Percentiles rank a stretch among this genome's conserved stretches.
Evolutionary conservation across 2,113 vertebrate species (phyloP).

Genomic region (Aphyosemion australe): DNA sequence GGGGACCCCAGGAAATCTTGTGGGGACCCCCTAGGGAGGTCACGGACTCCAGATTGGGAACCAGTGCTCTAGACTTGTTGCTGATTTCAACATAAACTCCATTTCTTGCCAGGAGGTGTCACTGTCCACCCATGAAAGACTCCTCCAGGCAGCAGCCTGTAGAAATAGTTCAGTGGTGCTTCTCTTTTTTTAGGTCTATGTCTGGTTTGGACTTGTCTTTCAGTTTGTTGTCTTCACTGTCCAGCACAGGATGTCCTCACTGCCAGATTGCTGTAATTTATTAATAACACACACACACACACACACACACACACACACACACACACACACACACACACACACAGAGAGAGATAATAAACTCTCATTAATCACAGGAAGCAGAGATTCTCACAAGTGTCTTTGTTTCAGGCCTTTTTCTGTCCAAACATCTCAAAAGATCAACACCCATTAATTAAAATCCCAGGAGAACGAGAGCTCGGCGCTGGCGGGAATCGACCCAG

Average conservation of each 20-base stretch:
- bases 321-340: conserved; percentile 30
- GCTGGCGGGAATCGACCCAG: conserved; percentile 16
- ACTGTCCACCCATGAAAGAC: conserved; percentile 45
- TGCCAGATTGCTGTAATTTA: conserved; percentile 43
- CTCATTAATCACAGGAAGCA: conserved; percentile 51
- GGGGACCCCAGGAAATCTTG: too few relatives aligned
- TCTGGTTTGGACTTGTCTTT: conserved; percentile 39
- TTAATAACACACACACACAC: conserved; percentile 43
- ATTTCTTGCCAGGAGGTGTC: conserved; percentile 59
- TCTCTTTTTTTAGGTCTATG: conserved; percentile 4
- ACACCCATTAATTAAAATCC: conserved; percentile 24
- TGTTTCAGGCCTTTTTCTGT: conserved; percentile 6
- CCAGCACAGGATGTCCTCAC: conserved; percentile 50
- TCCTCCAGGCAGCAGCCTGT: background rate
- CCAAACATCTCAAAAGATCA: conserved; percentile 23
- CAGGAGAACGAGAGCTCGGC: conserved; percentile 9
- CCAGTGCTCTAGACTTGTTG: too few relatives aligned
- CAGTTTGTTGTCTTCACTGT: conserved; percentile 22
- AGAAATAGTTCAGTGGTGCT: conserved; percentile 6
- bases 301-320: conserved; percentile 29
- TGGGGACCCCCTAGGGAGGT: too few relatives aligned
- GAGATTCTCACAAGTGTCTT: conserved; percentile 16
- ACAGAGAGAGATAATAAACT: conserved; percentile 51
- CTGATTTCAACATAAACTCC: background rate
- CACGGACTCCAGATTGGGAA: too few relatives aligned